phyloP scores from a whole-genome alignment of 2,113 vertebrate species.

The Xenopus borealis region DNA sequence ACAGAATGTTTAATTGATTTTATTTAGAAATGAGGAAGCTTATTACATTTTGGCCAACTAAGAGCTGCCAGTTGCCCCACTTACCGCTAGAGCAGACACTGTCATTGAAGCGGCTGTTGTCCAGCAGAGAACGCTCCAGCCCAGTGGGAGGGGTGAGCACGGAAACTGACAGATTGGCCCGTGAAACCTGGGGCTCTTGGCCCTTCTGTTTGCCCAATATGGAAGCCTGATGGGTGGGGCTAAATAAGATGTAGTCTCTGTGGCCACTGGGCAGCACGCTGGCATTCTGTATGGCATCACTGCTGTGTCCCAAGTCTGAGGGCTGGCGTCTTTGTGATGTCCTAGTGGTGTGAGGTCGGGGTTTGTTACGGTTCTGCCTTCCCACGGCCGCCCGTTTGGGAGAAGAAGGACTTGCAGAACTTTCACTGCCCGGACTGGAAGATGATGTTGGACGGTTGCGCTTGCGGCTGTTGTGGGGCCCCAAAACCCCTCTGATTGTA shows the following conservation, averaged over 20 bases:
- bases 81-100: conserved; percentile 56
- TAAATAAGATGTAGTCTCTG: conserved; percentile 69
- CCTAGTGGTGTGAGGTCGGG: conserved; percentile 35
- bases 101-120: conserved; percentile 50
- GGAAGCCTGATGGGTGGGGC: conserved; percentile 58
- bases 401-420: neutral
- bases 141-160: conserved; percentile 80
- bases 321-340: neutral
- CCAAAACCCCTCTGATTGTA: neutral
- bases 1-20: too few relatives aligned
- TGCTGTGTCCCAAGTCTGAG: neutral
- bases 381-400: conserved; percentile 7
- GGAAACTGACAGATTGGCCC: conserved; percentile 51
- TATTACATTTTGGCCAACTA: too few relatives aligned
- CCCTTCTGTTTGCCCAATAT: conserved; percentile 55
- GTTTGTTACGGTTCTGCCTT: neutral
- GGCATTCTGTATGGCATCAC: neutral
- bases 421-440: conserved; percentile 29
- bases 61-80: too few relatives aligned
- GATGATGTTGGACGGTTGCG: conserved; percentile 11
- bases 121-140: conserved; percentile 59
- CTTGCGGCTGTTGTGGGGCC: conserved; percentile 40
- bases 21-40: too few relatives aligned
- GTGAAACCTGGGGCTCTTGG: conserved; percentile 36
- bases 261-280: conserved; percentile 34